Evolutionary conservation across 2,888 invertebrate species (phyloP), one percentile per base, ranked within the genome.

Genomic region (Thecocarcelia acutangulata): DNA sequence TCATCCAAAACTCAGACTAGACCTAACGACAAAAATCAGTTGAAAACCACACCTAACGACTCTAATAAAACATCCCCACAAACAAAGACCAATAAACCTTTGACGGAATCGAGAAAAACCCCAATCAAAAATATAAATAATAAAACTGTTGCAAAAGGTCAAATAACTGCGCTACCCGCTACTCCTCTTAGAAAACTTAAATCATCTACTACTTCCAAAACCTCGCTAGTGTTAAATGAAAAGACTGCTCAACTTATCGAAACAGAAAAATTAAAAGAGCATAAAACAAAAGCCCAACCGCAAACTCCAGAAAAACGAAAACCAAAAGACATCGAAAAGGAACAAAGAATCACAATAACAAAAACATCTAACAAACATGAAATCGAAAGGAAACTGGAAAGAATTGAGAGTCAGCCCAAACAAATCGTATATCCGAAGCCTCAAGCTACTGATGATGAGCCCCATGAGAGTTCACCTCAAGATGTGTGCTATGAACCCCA

Each of bases 281-380:
- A 9, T 44, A 79, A 77, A 77, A 58, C 12, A 13, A 59, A 70
- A 33, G 50, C 46, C 19, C 69, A 19, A n/a, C n/a, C n/a, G n/a
- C n/a, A n/a, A 61, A 69, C 17, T 59, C 73, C 44, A 1, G 42
- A 13, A 19, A 44, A 64, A 11, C 44, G 12, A 24, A 28, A 69
- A 15, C 61, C 73, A 19, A 72, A 40, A n/a, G 28, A 12, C 2
- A 1, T 8, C 9, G 33, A 8, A 4, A 17, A 17, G n/a, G 12
- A 13, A 12, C 19, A 68, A n/a, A 19, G 58, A 28, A 33, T 28
- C 21, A 46, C 15, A 46, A 33, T 37, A 9, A 61, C 68, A 12
- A 46, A 61, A 15, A 24, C 21, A 8, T 46, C 11, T 0, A 8
- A 19, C 11, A 75, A 13, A 66, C 48, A 11, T 74, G 13, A 6